These are phyloP conservation scores for Melangyna quadrimaculata DNA, from an alignment of 2,888 invertebrate species.

Conservation along the genomic window DNA sequence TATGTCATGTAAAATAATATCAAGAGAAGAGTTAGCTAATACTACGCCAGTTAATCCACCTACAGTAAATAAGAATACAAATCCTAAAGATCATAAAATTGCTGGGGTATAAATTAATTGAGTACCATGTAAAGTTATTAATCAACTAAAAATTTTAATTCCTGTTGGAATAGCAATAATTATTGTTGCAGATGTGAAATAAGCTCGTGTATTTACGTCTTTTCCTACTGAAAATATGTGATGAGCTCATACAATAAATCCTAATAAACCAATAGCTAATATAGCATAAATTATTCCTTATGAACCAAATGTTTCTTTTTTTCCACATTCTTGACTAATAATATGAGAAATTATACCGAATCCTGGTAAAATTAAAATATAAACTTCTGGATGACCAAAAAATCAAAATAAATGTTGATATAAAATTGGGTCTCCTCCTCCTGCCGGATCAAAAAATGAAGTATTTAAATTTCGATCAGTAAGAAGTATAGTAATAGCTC, in stretches of 20 bases:
- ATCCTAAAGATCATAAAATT: constrained; percentile 87
- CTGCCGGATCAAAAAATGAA: constrained; percentile 90
- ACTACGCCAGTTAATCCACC: constrained; percentile 88
- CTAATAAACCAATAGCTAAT: constrained; percentile 89
- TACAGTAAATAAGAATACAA: constrained; percentile 89
- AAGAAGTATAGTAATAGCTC: constrained; percentile 90
- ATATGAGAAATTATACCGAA: constrained; percentile 92
- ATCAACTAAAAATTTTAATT: constrained; percentile 91
- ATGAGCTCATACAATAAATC: constrained; percentile 92
- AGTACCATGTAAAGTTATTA: constrained; percentile 86
- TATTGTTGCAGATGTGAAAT: constrained; percentile 92
- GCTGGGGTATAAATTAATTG: constrained; percentile 84
- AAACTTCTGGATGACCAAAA: constrained; percentile 93
- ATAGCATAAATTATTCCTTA: constrained; percentile 93
- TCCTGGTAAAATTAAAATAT: constrained; percentile 92
- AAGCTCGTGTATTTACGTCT: constrained; percentile 91
- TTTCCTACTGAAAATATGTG: constrained; percentile 93
- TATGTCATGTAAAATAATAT: constrained; percentile 90
- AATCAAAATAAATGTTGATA: constrained; percentile 94
- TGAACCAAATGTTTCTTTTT: constrained; percentile 88
- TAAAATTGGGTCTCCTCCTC: constrained; percentile 90
- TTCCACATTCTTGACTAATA: constrained; percentile 88
- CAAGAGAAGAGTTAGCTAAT: constrained; percentile 87
- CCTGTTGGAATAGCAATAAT: constrained; percentile 93
- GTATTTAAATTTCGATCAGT: constrained; percentile 91